These are phyloP conservation scores for Trogon surrucura DNA, from an alignment of 2,113 vertebrate species.

Conservation along the genomic window DNA sequence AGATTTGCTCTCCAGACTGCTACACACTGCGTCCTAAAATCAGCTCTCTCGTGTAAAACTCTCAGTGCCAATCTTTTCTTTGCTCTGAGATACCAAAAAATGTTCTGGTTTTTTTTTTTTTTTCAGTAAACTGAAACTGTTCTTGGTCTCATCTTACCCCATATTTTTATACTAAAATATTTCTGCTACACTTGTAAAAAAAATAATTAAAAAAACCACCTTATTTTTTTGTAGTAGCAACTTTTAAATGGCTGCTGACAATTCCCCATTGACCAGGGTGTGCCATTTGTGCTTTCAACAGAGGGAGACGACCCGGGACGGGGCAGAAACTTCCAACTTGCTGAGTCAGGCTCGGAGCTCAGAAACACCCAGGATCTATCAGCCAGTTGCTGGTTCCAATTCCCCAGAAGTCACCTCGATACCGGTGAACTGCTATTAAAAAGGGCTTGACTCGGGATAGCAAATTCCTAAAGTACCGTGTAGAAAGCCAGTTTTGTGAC, in stretches of 20 bases:
- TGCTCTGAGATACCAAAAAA: neutral
- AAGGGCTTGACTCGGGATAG: neutral
- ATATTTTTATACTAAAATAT: neutral
- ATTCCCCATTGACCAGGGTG: neutral
- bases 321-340: neutral
- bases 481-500: neutral
- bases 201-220: neutral
- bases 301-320: neutral
- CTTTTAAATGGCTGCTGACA: neutral
- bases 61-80: neutral
- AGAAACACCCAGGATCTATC: neutral
- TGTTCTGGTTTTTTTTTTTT: neutral
- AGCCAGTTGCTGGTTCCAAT: neutral
- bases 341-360: neutral
- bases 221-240: neutral
- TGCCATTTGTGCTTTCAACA: neutral
- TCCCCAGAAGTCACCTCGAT: neutral
- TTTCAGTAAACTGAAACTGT: neutral
- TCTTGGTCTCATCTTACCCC: neutral
- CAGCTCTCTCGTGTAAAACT: neutral
- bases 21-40: neutral
- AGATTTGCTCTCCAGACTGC: slow-evolving; percentile 6
- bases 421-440: neutral
- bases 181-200: neutral
- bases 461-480: neutral